phyloP scores from a whole-genome alignment of 2,113 vertebrate species.

The Taxidea taxus region DNA sequence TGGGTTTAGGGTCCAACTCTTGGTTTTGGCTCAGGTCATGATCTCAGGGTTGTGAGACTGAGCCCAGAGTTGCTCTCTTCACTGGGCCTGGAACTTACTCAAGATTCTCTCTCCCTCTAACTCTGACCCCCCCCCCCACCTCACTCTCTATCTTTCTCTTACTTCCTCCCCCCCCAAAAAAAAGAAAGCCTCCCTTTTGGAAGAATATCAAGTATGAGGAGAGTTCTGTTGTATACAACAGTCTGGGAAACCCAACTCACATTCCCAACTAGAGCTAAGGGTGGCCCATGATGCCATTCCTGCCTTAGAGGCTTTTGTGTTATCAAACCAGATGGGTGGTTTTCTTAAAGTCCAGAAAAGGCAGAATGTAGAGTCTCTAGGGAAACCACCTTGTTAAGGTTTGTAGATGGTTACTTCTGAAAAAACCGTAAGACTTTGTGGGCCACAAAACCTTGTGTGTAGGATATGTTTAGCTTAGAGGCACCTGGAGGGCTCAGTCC shows the following conservation, averaged over 20 bases:
- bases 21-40: background rate
- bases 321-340: background rate
- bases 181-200: background rate
- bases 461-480: background rate
- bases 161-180: background rate
- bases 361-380: background rate
- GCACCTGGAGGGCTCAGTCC: background rate
- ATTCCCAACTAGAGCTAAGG: background rate
- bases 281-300: background rate
- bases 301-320: background rate
- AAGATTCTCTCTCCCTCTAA: background rate
- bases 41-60: background rate
- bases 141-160: background rate
- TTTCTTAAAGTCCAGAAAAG: background rate
- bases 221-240: background rate
- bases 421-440: background rate
- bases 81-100: background rate
- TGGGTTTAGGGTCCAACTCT: background rate
- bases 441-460: background rate
- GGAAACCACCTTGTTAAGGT: background rate
- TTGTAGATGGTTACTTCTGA: background rate
- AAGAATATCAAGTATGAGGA: background rate
- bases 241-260: background rate
- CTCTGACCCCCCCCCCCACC: background rate
- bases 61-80: background rate